A percentile compares a stretch with the other conserved stretches of the same genome.
These are phyloP conservation scores for Varanus salvator DNA, from an alignment of 2,113 vertebrate genomes.

Conservation along the genomic window DNA sequence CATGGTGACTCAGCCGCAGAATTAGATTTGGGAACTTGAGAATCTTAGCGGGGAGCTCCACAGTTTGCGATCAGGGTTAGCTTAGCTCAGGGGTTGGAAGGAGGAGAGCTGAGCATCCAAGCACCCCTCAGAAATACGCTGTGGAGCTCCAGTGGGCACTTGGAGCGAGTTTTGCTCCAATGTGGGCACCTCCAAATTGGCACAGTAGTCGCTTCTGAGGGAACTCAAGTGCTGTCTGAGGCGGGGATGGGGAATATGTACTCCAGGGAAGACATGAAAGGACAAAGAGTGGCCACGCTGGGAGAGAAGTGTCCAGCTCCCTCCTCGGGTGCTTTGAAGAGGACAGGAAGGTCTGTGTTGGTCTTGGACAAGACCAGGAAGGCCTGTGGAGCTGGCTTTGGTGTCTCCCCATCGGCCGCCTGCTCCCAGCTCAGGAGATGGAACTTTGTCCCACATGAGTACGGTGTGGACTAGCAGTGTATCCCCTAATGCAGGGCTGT, in stretches of 20 bases:
- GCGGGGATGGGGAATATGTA: not conserved
- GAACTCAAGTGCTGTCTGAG: not conserved
- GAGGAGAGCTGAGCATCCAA: constrained; percentile 34
- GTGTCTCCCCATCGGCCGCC: not conserved
- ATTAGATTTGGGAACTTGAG: constrained; percentile 4
- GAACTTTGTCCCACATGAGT: not conserved
- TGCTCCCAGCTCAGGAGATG: not conserved
- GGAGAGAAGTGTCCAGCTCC: not conserved
- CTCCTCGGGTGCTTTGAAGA: not conserved
- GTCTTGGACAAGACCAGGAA: not conserved
- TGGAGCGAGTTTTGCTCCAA: constrained; percentile 4
- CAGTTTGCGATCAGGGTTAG: fast-evolving
- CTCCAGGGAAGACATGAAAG: not conserved
- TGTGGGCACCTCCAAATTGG: constrained; percentile 22
- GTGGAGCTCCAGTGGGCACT: not conserved
- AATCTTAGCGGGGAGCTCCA: not conserved
- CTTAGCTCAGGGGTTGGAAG: fast-evolving
- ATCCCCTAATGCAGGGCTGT: not conserved
- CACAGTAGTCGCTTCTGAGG: no score
- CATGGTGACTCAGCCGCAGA: not conserved
- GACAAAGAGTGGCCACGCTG: not conserved
- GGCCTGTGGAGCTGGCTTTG: not conserved
- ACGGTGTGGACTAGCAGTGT: not conserved
- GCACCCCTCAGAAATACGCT: not conserved
- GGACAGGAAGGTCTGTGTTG: not conserved